Conservation (phyloP, 2,797 vertebrate genomes). For the Rhinatrema bivittatum region DNA sequence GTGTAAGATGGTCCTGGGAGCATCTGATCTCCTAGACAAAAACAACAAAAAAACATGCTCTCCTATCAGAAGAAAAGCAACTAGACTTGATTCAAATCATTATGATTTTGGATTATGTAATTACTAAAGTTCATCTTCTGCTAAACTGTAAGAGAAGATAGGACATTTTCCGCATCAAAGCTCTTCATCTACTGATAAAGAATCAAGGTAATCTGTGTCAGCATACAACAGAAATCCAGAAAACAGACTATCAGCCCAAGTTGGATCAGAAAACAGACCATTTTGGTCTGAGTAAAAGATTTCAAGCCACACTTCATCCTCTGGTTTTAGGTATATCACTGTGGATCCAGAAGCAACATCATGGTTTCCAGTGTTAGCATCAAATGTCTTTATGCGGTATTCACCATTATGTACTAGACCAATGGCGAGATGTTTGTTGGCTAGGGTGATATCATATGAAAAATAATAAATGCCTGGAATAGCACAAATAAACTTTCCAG, state of each 20-base stretch:
- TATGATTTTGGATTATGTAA: neutral
- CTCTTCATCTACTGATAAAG: slow-evolving; percentile 74
- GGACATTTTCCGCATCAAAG: no score
- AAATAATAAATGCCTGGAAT: slow-evolving; percentile 94
- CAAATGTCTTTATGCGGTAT: slow-evolving; percentile 89
- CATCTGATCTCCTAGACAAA: neutral
- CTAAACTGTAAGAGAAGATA: neutral
- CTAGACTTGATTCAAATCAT: neutral
- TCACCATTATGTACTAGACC: slow-evolving; percentile 88
- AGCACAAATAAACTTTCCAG: slow-evolving; percentile 89
- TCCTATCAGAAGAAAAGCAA: slow-evolving; percentile 9
- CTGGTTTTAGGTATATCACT: slow-evolving; percentile 82
- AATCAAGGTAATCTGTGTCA: slow-evolving; percentile 85
- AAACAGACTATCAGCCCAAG: slow-evolving; percentile 92
- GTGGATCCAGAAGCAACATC: slow-evolving; percentile 92
- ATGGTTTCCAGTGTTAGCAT: slow-evolving; percentile 94
- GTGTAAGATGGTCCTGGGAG: slow-evolving; percentile 4
- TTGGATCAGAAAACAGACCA: slow-evolving; percentile 86
- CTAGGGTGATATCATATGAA: slow-evolving; percentile 93
- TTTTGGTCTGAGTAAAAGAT: slow-evolving; percentile 95
- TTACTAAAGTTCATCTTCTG: neutral
- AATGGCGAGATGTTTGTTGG: slow-evolving; percentile 92
- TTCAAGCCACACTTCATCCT: slow-evolving; percentile 96
- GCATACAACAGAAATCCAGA: slow-evolving; percentile 94
- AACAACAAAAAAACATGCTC: slow-evolving; percentile 3